phyloP scores from a whole-genome alignment of 64 coral and sea anemone species.

The Montipora capricornis region DNA sequence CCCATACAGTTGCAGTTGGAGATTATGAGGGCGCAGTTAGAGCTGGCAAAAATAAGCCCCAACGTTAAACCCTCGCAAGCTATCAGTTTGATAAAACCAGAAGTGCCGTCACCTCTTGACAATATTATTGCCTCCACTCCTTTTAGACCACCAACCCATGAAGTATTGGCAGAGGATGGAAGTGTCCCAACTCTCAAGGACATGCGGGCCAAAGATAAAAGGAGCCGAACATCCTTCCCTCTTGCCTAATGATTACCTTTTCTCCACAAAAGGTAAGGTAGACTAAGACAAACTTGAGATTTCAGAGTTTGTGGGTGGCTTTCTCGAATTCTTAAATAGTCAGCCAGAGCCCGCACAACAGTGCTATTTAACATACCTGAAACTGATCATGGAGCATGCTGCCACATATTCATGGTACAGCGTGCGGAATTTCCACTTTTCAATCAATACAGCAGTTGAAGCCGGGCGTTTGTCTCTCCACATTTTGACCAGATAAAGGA shows the following conservation, averaged over 20 bases:
- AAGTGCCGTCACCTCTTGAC: conserved; percentile 12
- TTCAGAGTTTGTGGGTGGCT: conserved; percentile 12
- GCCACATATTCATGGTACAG: conserved; percentile 10
- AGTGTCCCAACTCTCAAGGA: conserved; percentile 11
- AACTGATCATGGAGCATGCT: conserved; percentile 4
- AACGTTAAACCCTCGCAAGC: background rate
- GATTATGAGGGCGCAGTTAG: conserved; percentile 9
- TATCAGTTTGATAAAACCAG: background rate
- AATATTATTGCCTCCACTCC: conserved; percentile 12
- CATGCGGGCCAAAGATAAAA: background rate
- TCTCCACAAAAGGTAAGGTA: conserved; percentile 12
- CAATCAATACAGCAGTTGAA: background rate
- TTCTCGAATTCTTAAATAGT: conserved; percentile 15
- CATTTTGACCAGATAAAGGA: background rate
- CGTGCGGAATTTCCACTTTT: background rate
- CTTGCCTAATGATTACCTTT: conserved; percentile 16
- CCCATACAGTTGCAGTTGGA: conserved; percentile 16
- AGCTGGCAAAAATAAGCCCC: background rate
- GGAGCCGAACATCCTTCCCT: background rate
- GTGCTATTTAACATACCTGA: conserved; percentile 1
- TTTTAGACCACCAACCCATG: background rate
- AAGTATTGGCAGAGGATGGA: conserved; percentile 14
- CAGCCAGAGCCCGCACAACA: conserved; percentile 2
- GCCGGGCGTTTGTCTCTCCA: background rate
- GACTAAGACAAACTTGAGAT: background rate